Evolutionary conservation across 2,797 vertebrate genomes (phyloP).

Genomic region (Phylloscopus collybita): DNA sequence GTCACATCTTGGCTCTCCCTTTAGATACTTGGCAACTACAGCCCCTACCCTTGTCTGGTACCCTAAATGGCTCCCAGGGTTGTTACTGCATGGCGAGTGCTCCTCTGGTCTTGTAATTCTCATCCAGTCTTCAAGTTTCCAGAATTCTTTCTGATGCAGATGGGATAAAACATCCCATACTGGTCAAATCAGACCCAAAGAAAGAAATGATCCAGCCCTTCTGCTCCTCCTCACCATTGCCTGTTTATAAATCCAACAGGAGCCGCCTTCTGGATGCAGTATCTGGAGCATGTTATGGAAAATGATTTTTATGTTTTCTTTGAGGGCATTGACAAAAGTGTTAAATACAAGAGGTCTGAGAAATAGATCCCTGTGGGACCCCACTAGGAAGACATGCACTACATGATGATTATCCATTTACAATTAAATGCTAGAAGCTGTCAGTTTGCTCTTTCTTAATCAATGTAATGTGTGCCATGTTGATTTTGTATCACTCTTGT

Average conservation of each 20-base stretch:
- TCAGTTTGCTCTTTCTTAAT: slow-evolving; percentile 72
- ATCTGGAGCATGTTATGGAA: not conserved
- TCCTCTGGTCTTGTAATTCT: not conserved
- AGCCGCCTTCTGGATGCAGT: not conserved
- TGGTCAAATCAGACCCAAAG: not conserved
- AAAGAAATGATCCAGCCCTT: not conserved
- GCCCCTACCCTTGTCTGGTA: not conserved
- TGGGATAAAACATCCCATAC: not conserved
- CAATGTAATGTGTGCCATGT: slow-evolving; percentile 71
- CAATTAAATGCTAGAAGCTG: slow-evolving; percentile 72
- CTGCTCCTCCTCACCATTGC: not conserved
- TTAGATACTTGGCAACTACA: not conserved
- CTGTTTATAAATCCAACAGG: not conserved
- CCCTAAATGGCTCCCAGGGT: not conserved
- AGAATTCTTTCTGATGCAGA: not conserved
- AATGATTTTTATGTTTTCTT: slow-evolving; percentile 57
- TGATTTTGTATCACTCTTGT: slow-evolving; percentile 74
- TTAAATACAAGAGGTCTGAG: slow-evolving; percentile 58
- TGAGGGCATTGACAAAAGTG: slow-evolving; percentile 48
- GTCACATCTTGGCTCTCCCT: not conserved
- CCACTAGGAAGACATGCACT: slow-evolving; percentile 56
- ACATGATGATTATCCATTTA: slow-evolving; percentile 69
- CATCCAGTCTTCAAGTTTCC: not conserved
- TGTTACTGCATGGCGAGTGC: not conserved
- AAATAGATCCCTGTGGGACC: slow-evolving; percentile 63